Evolutionary conservation across 2,113 vertebrate species (phyloP).

Genomic region (Aepyceros melampus): DNA sequence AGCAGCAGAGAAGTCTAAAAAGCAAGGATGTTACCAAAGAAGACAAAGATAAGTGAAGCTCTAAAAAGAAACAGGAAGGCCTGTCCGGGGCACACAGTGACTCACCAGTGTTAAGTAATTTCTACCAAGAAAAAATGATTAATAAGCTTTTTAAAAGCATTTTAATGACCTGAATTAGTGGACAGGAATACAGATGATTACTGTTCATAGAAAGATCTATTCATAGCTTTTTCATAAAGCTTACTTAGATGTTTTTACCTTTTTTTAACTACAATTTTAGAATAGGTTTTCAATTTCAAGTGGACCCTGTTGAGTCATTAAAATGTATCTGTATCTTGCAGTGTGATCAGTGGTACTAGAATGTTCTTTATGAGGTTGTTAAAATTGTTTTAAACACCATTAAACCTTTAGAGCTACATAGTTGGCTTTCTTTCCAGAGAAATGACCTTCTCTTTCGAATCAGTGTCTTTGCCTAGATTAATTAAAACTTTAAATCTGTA

Average conservation of each 20-base stretch:
- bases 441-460: conserved; percentile 63
- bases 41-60: neutral
- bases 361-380: conserved; percentile 68
- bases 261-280: conserved; percentile 49
- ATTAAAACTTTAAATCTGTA: conserved; percentile 37
- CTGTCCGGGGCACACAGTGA: neutral
- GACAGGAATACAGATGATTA: neutral
- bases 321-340: conserved; percentile 70
- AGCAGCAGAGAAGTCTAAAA: neutral
- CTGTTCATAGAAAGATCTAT: neutral
- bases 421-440: conserved; percentile 51
- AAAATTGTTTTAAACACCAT: conserved; percentile 74
- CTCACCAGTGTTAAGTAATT: neutral
- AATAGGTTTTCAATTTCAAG: conserved; percentile 64
- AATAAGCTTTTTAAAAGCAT: neutral
- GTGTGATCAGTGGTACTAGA: conserved; percentile 64
- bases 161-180: neutral
- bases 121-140: neutral
- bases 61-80: neutral
- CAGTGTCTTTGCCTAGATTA: conserved; percentile 35
- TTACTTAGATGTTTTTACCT: conserved; percentile 48
- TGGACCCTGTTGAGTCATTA: conserved; percentile 71
- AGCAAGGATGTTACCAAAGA: neutral
- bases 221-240: conserved; percentile 36
- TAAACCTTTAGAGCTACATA: conserved; percentile 64